Evolutionary conservation across 2,888 invertebrate genomes (phyloP).

Genomic region (Dolomedes plantarius): DNA sequence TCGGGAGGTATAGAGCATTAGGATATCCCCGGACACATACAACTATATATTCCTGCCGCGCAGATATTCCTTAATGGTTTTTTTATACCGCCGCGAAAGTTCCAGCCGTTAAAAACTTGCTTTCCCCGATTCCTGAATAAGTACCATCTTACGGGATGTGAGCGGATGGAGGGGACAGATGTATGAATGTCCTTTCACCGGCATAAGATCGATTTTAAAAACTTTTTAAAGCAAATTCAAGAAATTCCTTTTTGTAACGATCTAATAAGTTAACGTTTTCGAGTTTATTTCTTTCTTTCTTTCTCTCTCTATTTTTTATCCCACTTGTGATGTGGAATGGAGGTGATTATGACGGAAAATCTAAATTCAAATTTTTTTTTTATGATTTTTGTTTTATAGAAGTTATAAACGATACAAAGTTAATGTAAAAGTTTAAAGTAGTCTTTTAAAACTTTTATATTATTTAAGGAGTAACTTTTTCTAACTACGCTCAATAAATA

Average conservation of each 20-base stretch:
- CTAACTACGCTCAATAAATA: no score
- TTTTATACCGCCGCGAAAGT: conserved; percentile 42
- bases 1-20: no score
- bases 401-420: no score
- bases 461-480: no score
- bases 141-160: conserved; percentile 10
- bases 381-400: no score
- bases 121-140: conserved; percentile 31
- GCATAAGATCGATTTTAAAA: conserved; percentile 37
- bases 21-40: no score
- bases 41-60: neutral
- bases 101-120: conserved; percentile 13
- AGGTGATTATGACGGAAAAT: no score
- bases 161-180: conserved; percentile 37
- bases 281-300: neutral
- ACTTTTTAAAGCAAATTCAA: conserved; percentile 46
- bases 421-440: no score
- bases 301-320: no score
- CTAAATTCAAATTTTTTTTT: neutral
- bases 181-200: conserved; percentile 35
- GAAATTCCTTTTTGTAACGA: neutral
- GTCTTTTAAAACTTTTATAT: no score
- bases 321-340: neutral
- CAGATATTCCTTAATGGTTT: conserved; percentile 23
- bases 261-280: neutral